Conservation (phyloP, 2,888 invertebrate genomes). For the Nephrotoma flavescens region DNA sequence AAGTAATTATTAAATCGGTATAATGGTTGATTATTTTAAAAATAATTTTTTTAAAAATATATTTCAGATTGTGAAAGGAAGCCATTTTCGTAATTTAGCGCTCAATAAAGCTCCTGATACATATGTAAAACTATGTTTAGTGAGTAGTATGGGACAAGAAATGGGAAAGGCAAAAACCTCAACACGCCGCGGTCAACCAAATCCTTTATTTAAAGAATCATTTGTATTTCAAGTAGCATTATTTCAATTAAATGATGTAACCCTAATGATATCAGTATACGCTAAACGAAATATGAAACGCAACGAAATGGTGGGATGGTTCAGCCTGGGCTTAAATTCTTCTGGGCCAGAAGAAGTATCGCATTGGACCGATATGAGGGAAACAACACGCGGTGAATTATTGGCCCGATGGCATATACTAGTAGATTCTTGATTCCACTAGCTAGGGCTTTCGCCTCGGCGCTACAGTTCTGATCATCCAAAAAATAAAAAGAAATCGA, state of each 20-base stretch:
- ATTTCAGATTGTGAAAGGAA: slow-evolving; percentile 39
- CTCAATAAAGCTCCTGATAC: slow-evolving; percentile 79
- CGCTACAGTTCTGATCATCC: slow-evolving; percentile 10
- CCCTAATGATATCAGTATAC: slow-evolving; percentile 87
- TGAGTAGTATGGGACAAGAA: slow-evolving; percentile 86
- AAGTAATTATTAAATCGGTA: slow-evolving; percentile 36
- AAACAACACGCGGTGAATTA: slow-evolving; percentile 72
- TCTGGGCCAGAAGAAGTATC: slow-evolving; percentile 83
- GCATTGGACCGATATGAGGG: slow-evolving; percentile 89
- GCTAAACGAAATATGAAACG: slow-evolving; percentile 84
- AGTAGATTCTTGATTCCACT: slow-evolving; percentile 53
- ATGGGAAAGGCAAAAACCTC: slow-evolving; percentile 88
- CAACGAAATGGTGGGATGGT: slow-evolving; percentile 96
- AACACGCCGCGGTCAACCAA: slow-evolving; percentile 81
- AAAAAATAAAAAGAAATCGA: slow-evolving; percentile 11
- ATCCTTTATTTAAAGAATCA: slow-evolving; percentile 90
- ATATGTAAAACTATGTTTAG: slow-evolving; percentile 81
- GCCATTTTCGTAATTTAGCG: slow-evolving; percentile 56
- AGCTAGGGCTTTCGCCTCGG: slow-evolving; percentile 27
- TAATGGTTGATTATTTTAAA: not conserved
- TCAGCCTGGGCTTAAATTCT: slow-evolving; percentile 80
- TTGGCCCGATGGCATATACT: slow-evolving; percentile 90
- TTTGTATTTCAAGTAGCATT: slow-evolving; percentile 94
- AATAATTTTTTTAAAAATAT: slow-evolving; percentile 8
- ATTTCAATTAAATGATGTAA: slow-evolving; percentile 89